Percentiles rank a stretch among this genome's conserved stretches.
Conservation (phyloP, 2,888 invertebrate genomes). For the Keiferia lycopersicella region DNA sequence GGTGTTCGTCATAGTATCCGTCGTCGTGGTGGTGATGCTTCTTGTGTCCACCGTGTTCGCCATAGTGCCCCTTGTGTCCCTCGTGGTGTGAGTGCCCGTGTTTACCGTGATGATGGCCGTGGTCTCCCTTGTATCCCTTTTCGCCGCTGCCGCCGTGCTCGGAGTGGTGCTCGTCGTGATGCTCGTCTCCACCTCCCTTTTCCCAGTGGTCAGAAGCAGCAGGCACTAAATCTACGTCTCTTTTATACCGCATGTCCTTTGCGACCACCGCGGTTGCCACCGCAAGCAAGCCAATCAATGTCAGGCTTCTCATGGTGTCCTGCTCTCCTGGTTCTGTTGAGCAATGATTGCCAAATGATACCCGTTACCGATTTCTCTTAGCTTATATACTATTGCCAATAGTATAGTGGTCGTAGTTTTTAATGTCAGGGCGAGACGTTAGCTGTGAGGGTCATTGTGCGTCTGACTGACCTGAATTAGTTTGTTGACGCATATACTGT, state of each 20-base stretch:
- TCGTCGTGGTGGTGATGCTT: conserved; percentile 84
- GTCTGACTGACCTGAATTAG: conserved; percentile 69
- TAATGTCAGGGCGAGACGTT: conserved; percentile 72
- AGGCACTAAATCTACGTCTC: conserved; percentile 73
- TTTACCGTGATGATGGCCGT: conserved; percentile 84
- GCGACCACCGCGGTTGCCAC: conserved; percentile 67
- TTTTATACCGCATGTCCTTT: conserved; percentile 72
- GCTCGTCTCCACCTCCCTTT: conserved; percentile 83
- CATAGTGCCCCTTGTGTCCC: conserved; percentile 81
- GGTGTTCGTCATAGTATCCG: conserved; percentile 83
- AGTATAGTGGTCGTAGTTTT: conserved; percentile 56
- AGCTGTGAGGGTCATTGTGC: conserved; percentile 60
- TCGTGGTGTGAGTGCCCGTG: conserved; percentile 88
- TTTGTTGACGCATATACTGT: conserved; percentile 43
- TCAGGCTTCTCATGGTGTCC: conserved; percentile 61
- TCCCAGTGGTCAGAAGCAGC: conserved; percentile 76
- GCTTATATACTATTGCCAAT: conserved; percentile 78
- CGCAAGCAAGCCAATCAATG: conserved; percentile 64
- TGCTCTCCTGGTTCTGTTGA: conserved; percentile 56
- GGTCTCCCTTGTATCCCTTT: conserved; percentile 85
- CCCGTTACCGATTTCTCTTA: conserved; percentile 65
- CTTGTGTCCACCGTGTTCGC: conserved; percentile 83
- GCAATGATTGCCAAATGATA: conserved; percentile 76
- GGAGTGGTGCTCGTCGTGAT: conserved; percentile 82
- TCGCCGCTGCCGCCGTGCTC: conserved; percentile 85